Evolutionary conservation across 2,113 vertebrate genomes (phyloP), one percentile per base, ranked within the genome.

Genomic region (Conger conger): DNA sequence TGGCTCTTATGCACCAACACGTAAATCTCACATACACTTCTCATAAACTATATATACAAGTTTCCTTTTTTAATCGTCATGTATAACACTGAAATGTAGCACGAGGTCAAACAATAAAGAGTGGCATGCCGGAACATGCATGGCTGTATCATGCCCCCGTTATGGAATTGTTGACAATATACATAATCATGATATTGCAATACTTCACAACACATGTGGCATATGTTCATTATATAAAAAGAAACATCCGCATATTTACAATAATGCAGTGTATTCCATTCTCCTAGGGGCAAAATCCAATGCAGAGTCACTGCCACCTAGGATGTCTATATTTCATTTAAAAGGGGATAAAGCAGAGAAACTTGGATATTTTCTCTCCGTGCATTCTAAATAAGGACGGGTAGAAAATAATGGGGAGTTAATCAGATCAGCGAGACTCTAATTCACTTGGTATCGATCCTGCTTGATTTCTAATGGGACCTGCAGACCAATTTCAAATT

Each of bases 361-460:
- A 93, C 94, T 91, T 91, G 93, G 94, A 96, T 97, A 96, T 97
- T 96, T 96, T 95, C 96, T 97, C 96, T 95, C 97, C 94, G 89
- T 96, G 95, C 95, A 95, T 97, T 96, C 95, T 94, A 96, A 99
- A 97, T 96, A 94, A 95, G 94, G 90, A 92, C 88, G 91, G 92
- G 93, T 92, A 96, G 96, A 96, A 97, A 97, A 97, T 97, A 97
- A 98, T 97, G 95, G 95, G 96, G 96, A 98, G 97, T 97, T 98
- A 98, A 98, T 98, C 96, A 97, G 97, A 98, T 99, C 97, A 98
- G 96, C 90, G 93, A 94, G 96, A 96, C 96, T 97, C 96, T 98
- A 96, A 98, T 97, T 98, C 96, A 97, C 96, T 97, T 95, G 93
- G 81, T 97, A 99, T 99, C 94, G 97, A 99, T 98, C 94, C 88